Conservation (phyloP, 2,888 invertebrate genomes). For the Chloroclysta siterata region DNA sequence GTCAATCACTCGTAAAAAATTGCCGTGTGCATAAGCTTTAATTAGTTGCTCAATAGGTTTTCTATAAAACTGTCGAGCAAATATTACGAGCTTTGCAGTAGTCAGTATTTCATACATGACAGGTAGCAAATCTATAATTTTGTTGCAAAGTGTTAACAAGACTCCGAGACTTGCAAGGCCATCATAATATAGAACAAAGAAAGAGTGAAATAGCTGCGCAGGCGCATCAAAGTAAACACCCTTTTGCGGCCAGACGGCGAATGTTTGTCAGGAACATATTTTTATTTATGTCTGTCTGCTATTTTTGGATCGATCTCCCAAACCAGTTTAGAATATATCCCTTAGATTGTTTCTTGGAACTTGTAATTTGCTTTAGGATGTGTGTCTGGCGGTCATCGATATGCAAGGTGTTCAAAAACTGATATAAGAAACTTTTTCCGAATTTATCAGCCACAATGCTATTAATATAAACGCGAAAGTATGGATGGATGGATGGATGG, state of each 20-base stretch:
- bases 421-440: not conserved
- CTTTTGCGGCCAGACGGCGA: conserved; percentile 43
- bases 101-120: not conserved
- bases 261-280: conserved; percentile 56
- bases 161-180: not conserved
- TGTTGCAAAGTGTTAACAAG: not conserved
- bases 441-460: not conserved
- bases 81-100: not conserved
- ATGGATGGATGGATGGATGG: too few species aligned
- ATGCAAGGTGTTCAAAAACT: conserved; percentile 4
- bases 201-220: conserved; percentile 14
- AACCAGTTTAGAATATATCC: conserved; percentile 51
- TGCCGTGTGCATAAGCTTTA: not conserved
- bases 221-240: conserved; percentile 53
- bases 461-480: too few species aligned
- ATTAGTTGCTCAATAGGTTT: not conserved
- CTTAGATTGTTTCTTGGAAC: conserved; percentile 39
- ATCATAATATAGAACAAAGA: conserved; percentile 8
- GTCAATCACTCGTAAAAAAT: not conserved
- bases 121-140: not conserved
- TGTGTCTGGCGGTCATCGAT: conserved; percentile 23
- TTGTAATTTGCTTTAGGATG: conserved; percentile 37
- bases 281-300: conserved; percentile 58
- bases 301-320: conserved; percentile 51
- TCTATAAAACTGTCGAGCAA: not conserved